These are phyloP conservation scores for Poeciliopsis retropinna DNA, from an alignment of 2,113 vertebrate species.

Conservation along the genomic window DNA sequence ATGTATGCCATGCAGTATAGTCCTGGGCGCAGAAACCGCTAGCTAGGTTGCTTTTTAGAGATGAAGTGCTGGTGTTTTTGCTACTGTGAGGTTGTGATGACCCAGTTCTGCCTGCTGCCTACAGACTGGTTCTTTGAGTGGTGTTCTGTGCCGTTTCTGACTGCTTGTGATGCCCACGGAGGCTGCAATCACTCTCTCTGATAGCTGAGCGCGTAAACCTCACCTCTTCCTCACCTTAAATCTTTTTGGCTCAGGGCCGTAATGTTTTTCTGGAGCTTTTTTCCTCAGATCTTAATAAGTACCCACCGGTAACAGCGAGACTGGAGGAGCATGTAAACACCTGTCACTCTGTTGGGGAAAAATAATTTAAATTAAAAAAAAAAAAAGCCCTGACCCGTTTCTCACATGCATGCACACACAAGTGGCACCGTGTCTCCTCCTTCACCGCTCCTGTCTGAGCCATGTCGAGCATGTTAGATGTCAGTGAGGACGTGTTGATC, in stretches of 20 bases:
- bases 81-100: conserved; percentile 51
- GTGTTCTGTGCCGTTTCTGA: conserved; percentile 62
- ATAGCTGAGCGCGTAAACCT: conserved; percentile 58
- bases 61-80: conserved; percentile 33
- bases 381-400: background rate
- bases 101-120: conserved; percentile 70
- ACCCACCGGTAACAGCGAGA: conserved; percentile 24
- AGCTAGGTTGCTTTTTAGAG: background rate
- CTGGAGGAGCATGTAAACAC: conserved; percentile 47
- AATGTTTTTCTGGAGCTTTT: conserved; percentile 49
- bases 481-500: conserved; percentile 57
- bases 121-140: conserved; percentile 76
- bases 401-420: conserved; percentile 30
- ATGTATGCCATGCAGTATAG: background rate
- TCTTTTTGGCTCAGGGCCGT: conserved; percentile 74
- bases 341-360: conserved; percentile 14
- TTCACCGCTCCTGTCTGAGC: conserved; percentile 48
- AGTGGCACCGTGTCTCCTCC: conserved; percentile 32
- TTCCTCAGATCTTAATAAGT: conserved; percentile 38
- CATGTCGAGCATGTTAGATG: conserved; percentile 65
- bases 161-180: conserved; percentile 52
- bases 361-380: no score
- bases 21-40: background rate
- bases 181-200: conserved; percentile 42
- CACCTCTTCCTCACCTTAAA: conserved; percentile 35